Evolutionary conservation across 35 echinoderm and acorn worm species (phyloP), one percentile per base, ranked within the genome.

Genomic region (Lytechinus variegatus): DNA sequence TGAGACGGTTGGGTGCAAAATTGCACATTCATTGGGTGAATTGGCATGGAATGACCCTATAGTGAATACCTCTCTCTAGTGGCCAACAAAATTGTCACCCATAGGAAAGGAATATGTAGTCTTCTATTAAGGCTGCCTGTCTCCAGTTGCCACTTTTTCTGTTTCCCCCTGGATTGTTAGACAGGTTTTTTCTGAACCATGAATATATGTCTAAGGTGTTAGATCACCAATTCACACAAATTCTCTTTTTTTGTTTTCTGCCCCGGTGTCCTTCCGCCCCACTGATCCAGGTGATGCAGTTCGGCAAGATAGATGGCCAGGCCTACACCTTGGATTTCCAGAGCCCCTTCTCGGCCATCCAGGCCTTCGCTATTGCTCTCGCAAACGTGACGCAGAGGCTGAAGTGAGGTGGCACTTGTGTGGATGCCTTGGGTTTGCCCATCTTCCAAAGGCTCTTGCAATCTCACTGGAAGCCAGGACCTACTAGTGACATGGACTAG

Each of bases 231-330:
- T 79, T 79, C 8, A 79, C 66, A 79, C 66, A 79, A 19, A 4
- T 79, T 79, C 12, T 79, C 8, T 24, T 24, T 79, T 79, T 0
- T n/a, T 79, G 19, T 79, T 24, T 24, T 79, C 19, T 79, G 66
- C 66, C 21, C 19, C n/a, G 19, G 19, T 24, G 6, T 79, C 16
- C 16, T 79, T 79, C 2, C 19, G 14, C 66, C 66, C 66, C 14
- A 79, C 66, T 79, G 66, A n/a, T 95, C 27, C 88, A 99, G 98
- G 98, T 99, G 95, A 97, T 99, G 97, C 98, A 99, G 95, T 99
- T 99, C 95, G 98, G 98, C 11, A 94, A 97, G 57, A 99, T 99
- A 10, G 98, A 99, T 96, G 98, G 98, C 56, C 96, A 98, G 27
- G 98, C 98, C 27, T 99, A 99, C 92, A 99, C 98, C 0, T 89